These are phyloP conservation scores for Hydropsyche tenuis DNA, from an alignment of 1,140 invertebrate genomes.

Conservation along the genomic window DNA sequence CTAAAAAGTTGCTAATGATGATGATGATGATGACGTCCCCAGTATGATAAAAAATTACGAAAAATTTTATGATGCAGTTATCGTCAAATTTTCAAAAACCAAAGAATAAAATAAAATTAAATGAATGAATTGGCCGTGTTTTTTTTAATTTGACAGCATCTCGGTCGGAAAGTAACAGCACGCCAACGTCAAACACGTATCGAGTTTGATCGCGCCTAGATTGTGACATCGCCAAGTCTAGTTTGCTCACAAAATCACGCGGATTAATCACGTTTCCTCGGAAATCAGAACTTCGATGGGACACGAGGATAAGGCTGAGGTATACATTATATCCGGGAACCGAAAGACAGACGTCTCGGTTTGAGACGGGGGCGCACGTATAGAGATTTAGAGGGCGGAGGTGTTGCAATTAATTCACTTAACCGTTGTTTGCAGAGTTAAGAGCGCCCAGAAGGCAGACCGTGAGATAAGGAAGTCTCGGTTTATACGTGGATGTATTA, in stretches of 20 bases:
- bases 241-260: constrained; percentile 2
- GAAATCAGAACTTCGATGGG: constrained; percentile 14
- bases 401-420: constrained; percentile 49
- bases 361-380: not conserved
- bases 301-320: not conserved
- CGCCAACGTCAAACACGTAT: not conserved
- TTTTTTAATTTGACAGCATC: too few relatives aligned
- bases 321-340: too few relatives aligned
- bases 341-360: not conserved
- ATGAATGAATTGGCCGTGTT: too few relatives aligned
- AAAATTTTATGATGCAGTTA: too few relatives aligned
- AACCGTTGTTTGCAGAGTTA: constrained; percentile 45
- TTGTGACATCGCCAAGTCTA: not conserved
- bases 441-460: constrained; percentile 40
- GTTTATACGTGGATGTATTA: too few relatives aligned
- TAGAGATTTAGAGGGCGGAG: not conserved
- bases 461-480: constrained; percentile 35
- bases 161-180: too few relatives aligned
- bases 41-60: too few relatives aligned
- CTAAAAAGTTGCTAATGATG: too few relatives aligned
- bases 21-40: too few relatives aligned
- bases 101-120: too few relatives aligned
- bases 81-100: too few relatives aligned
- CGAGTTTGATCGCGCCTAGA: not conserved
- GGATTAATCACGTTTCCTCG: constrained; percentile 15